Base-by-base conservation (phyloP, 2,888 invertebrate genomes). In the Drosophila fungiperda region DNA sequence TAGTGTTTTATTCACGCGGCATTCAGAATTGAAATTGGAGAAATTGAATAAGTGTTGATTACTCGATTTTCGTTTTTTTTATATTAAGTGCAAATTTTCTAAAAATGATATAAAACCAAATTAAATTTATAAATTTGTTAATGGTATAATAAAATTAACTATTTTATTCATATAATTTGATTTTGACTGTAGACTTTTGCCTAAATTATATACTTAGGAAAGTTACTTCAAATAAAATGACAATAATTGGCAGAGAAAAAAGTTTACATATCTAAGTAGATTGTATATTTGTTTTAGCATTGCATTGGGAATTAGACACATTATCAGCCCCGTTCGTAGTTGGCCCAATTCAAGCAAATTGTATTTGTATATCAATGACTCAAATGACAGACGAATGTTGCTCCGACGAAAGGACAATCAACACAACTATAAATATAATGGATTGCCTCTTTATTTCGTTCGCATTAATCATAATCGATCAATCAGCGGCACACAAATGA, bases 391-490 rank as follows among this genome's bases (percentile, higher is more conserved):
- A 8, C 9, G 33, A 58, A 17, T 5, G n/a, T 26, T 49, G 26
- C n/a, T 12, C 36, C n/a, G 15, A n/a, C 38, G 23, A 52, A 52
- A 20, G 52, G 15, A 65, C 36, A 32, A 6, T 42, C 55, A 36
- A 32, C 49, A 42, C 35, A 26, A 26, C 20, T 32, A 42, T 15
- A 35, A 1, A 20, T 7, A 23, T 55, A 40, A 63, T 77, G n/a
- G 53, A 62, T 58, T 36, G 38, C 17, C 35, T 49, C 59, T 58
- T 26, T 50, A 32, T 48, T 33, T 54, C 26, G 7, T 20, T 26
- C 20, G 11, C 59, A 74, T 62, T 60, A 60, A 78, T 68, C 73
- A 76, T 60, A 72, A 72, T 65, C 73, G 60, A 80, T 76, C 77
- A 76, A 80, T 78, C 68, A 68, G 20, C 55, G 52, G 48, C 45